phyloP scores from a whole-genome alignment of 2,113 vertebrate species.

The Alethe diademata region DNA sequence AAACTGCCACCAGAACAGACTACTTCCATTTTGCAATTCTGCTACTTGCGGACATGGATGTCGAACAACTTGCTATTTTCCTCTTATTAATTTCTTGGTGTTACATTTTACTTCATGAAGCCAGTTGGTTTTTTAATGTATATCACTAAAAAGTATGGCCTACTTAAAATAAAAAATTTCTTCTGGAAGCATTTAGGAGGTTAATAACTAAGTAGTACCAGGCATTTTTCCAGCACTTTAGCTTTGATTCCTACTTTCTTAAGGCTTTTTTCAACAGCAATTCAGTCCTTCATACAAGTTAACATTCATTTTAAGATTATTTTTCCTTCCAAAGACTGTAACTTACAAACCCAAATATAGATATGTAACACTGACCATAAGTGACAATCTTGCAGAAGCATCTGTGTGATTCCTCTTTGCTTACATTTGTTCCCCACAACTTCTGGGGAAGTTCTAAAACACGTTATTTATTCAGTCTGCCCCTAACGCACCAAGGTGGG shows the following conservation, averaged over 20 bases:
- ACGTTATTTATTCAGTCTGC: fast-evolving
- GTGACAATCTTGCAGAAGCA: neutral
- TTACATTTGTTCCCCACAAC: neutral
- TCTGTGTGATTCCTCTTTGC: neutral
- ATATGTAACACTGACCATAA: neutral
- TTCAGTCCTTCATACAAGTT: neutral
- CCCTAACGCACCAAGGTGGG: neutral
- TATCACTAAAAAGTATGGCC: neutral
- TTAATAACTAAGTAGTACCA: neutral
- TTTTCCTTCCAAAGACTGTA: neutral
- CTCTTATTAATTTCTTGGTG: neutral
- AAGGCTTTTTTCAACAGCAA: neutral
- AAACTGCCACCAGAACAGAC: neutral
- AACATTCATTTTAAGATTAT: neutral
- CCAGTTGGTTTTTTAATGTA: neutral
- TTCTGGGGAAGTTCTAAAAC: neutral
- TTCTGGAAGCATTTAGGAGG: neutral
- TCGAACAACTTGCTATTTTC: neutral
- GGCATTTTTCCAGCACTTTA: neutral
- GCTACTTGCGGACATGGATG: neutral
- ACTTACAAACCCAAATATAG: neutral
- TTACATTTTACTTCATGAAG: neutral
- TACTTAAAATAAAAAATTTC: neutral
- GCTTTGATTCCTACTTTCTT: neutral
- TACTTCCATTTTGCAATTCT: neutral